Evolutionary conservation across 2,113 vertebrate species (phyloP), one percentile per base, ranked within the genome.

Genomic region (Philantomba maxwellii): DNA sequence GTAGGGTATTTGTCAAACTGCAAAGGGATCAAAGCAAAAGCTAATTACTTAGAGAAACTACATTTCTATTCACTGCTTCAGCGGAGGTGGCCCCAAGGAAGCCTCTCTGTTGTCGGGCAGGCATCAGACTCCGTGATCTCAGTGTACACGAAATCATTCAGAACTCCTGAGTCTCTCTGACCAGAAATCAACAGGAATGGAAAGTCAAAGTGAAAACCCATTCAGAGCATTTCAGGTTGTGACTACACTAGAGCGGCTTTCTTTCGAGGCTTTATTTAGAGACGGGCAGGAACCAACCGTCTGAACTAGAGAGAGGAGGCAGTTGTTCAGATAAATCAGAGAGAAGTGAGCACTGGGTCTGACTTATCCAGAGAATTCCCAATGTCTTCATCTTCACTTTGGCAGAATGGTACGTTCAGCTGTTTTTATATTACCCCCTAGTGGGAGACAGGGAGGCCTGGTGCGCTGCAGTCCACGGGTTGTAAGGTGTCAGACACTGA

Each of bases 1-100:
- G 99, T 99, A 98, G 99, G 99, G 98, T 99, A 99, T 99, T 99
- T 99, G 97, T 99, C 99, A 99, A 99, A 99, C 99, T 99, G 99
- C 97, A 99, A 99, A 99, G 98, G 99, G 99, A 99, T 98, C 98
- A 99, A 99, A 99, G 98, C 98, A 99, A 98, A 99, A 98, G 98
- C 98, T 99, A 98, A 98, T 99, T 99, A 99, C 96, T 98, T 97
- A 51, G 36, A 92, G 97, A 89, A 97, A 94, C 96, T 93, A 94
- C 97, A 95, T 86, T 91, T 93, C 53, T 33, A 51, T 49, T n/a
- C 87, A 83, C 96, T 95, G 95, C 30, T 26, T 89, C 47, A 30
- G 49, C 39, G 94, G 95, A 94, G 97, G 83, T 17, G 91, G 96
- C 94, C 98, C 25, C 93, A 82, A 80, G 88, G 83, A 89, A 60